These are phyloP conservation scores for Oxyscelio sp. DNA, from an alignment of 2,888 invertebrate genomes.

Conservation along the genomic window DNA sequence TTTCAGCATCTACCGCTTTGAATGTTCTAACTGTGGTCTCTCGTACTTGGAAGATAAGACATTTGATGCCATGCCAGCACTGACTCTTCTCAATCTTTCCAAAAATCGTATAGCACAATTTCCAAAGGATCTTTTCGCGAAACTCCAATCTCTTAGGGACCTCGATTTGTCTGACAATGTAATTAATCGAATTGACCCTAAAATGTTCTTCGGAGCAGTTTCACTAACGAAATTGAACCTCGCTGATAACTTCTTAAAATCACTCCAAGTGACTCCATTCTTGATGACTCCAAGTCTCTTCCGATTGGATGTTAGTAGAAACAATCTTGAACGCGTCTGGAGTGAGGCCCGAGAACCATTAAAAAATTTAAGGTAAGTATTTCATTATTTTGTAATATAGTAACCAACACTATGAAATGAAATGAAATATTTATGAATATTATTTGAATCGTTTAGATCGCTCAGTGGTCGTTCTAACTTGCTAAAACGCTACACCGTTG, in stretches of 20 bases:
- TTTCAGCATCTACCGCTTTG: slow-evolving; percentile 91
- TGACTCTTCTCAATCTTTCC: slow-evolving; percentile 91
- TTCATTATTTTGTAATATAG: slow-evolving; percentile 24
- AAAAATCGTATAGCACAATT: slow-evolving; percentile 89
- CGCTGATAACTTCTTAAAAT: slow-evolving; percentile 92
- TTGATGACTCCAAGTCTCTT: slow-evolving; percentile 90
- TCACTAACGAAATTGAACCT: slow-evolving; percentile 92
- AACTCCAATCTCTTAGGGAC: slow-evolving; percentile 90
- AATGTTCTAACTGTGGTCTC: slow-evolving; percentile 93
- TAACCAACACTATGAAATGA: too few species aligned
- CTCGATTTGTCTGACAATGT: slow-evolving; percentile 93
- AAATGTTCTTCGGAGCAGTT: slow-evolving; percentile 91
- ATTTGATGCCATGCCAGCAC: slow-evolving; percentile 92
- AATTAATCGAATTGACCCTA: slow-evolving; percentile 90
- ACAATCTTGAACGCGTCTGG: slow-evolving; percentile 92
- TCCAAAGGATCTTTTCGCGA: slow-evolving; percentile 84
- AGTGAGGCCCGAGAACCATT: slow-evolving; percentile 88
- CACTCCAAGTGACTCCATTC: slow-evolving; percentile 92
- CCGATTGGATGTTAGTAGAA: slow-evolving; percentile 92
- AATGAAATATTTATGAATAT: too few species aligned
- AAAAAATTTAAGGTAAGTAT: slow-evolving; percentile 83
- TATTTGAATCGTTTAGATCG: slow-evolving; percentile 78
- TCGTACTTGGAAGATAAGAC: slow-evolving; percentile 91
- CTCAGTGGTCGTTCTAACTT: slow-evolving; percentile 85
- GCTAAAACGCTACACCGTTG: slow-evolving; percentile 89